phyloP scores from a whole-genome alignment of 2,797 vertebrate genomes.

The Podarcis siculus region DNA sequence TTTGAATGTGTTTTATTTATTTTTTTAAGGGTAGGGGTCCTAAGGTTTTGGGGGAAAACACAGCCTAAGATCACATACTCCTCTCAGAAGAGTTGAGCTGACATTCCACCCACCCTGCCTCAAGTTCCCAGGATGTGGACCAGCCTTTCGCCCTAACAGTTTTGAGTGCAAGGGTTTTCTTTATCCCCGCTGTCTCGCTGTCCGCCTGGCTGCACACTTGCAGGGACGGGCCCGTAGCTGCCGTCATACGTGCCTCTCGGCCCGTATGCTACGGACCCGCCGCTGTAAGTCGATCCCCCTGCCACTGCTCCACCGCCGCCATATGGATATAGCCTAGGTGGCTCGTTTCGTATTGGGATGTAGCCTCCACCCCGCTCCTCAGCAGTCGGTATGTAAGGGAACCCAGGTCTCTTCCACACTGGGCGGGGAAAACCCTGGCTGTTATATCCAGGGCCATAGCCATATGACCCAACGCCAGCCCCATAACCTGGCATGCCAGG shows the following conservation, averaged over 20 bases:
- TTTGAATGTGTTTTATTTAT: neutral
- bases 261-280: neutral
- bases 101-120: neutral
- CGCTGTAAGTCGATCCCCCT: neutral
- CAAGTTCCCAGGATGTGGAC: neutral
- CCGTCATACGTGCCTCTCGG: conserved; percentile 16
- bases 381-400: conserved; percentile 25
- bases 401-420: conserved; percentile 7
- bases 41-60: neutral
- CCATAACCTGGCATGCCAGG: neutral
- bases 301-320: neutral
- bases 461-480: neutral
- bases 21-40: neutral
- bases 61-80: too few relatives aligned
- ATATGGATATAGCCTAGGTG: neutral
- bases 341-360: neutral
- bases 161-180: neutral
- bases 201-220: neutral
- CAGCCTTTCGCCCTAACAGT: neutral
- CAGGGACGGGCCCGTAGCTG: conserved; percentile 24
- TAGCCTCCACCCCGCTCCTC: conserved; percentile 17
- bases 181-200: neutral
- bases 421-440: neutral
- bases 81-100: neutral
- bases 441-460: neutral